Evolutionary conservation across 1,140 invertebrate genomes (phyloP).

Genomic region (Drosophila yakuba): DNA sequence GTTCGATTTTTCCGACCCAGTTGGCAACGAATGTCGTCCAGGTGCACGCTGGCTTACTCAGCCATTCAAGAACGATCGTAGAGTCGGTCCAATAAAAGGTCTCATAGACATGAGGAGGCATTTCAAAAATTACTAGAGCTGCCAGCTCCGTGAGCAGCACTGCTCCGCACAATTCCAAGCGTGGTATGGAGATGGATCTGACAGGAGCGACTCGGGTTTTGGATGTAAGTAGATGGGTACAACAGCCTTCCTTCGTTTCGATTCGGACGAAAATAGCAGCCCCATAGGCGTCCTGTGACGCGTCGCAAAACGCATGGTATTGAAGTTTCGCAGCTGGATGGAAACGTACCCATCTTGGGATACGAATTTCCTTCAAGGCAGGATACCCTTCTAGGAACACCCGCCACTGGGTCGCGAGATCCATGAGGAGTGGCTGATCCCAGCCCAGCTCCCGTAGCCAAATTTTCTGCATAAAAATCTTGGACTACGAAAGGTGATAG

Average conservation of each 20-base stretch:
- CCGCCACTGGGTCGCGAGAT: no score
- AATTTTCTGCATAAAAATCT: no score
- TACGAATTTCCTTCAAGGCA: not conserved
- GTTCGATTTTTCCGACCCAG: not conserved
- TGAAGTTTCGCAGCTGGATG: not conserved
- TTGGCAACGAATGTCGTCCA: constrained; percentile 1
- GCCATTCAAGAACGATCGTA: constrained; percentile 6
- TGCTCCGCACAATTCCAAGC: no score
- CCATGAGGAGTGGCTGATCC: no score
- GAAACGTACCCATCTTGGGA: not conserved
- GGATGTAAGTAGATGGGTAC: not conserved
- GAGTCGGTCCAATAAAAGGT: not conserved
- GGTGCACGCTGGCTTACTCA: not conserved
- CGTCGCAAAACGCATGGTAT: not conserved
- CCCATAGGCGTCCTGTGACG: not conserved
- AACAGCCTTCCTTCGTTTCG: not conserved
- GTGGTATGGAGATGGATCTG: no score
- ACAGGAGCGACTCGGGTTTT: not conserved
- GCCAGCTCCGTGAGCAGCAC: no score
- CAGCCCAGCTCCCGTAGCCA: no score
- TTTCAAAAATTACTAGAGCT: no score
- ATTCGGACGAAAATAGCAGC: constrained; percentile 4
- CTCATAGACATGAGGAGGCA: no score
- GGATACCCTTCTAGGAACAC: not conserved
- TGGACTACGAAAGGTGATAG: no score